Evolutionary conservation across 2,113 vertebrate species (phyloP), one percentile per base, ranked within the genome.

Genomic region (Rhineura floridana): DNA sequence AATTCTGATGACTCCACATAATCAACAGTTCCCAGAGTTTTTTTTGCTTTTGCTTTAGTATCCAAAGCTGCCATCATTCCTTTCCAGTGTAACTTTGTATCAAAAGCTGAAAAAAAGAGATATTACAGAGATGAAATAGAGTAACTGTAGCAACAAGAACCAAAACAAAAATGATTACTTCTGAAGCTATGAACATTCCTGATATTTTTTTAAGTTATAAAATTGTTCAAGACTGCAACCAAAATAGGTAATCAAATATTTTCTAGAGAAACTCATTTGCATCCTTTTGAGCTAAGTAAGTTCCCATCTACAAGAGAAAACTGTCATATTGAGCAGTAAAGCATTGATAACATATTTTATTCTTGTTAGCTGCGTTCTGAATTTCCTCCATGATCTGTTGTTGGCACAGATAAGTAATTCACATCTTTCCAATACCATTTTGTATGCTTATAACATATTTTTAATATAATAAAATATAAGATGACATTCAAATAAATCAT

Each of bases 1-100:
- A 96, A 96, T 42, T 95, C 95, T 0, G 93, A 95, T 28, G 94
- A 90, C 88, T 96, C 95, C 3, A 96, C 92, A 0, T 96, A 96
- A 11, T 96, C 95, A 83, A 93, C 94, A 44, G 92, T 92, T 30
- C 95, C 95, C 84, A 96, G 90, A 85, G 93, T 96, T 91, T 96
- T 96, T 82, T 94, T 91, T 86, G 85, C 95, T 84, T 90, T 93
- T 90, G 90, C 93, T 84, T 94, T 95, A 0, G 91, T 90, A 52
- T 92, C 92, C 93, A 93, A 80, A 82, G 95, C 87, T 89, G 95
- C 95, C 95, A 96, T 96, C 91, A 87, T 94, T 93, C 2, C 15
- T 59, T 73, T 17, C 48, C n/a, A 73, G 46, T 21, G 44, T 11
- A 25, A 11, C 39, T 50, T 87, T 94, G 92, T 2, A 25, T 88